phyloP scores from a whole-genome alignment of 2,888 invertebrate species.

The Dromius quadrimaculatus region DNA sequence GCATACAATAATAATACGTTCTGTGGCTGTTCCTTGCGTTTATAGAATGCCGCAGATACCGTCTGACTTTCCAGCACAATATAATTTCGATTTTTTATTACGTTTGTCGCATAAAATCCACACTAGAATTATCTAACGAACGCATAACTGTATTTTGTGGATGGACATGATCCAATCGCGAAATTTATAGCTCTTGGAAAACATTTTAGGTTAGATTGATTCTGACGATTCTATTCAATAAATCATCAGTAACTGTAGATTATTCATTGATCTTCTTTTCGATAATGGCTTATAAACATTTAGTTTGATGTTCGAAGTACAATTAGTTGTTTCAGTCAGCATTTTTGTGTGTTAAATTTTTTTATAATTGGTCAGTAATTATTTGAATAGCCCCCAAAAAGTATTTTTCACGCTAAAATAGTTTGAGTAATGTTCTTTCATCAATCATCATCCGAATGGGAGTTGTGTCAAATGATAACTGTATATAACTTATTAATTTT shows the following conservation, averaged over 20 bases:
- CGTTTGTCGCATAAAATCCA: constrained; percentile 44
- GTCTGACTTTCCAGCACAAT: constrained; percentile 45
- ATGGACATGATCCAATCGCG: constrained; percentile 3
- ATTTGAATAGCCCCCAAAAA: too few relatives aligned
- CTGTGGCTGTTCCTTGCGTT: constrained; percentile 40
- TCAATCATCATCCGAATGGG: constrained; percentile 1
- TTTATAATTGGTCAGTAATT: too few relatives aligned
- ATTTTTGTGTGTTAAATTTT: too few relatives aligned
- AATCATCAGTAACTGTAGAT: too few relatives aligned
- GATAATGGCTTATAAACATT: too few relatives aligned
- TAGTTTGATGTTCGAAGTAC: too few relatives aligned
- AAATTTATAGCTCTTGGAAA: not conserved
- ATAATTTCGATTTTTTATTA: constrained; percentile 40
- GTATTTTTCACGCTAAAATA: too few relatives aligned
- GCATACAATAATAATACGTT: constrained; percentile 53
- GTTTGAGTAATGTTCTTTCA: constrained; percentile 6
- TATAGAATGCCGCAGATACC: constrained; percentile 48
- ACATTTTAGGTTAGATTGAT: not conserved
- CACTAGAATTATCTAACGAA: constrained; percentile 48
- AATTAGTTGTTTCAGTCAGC: too few relatives aligned
- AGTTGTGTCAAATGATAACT: constrained; percentile 9
- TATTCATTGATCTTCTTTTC: too few relatives aligned
- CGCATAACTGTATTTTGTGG: constrained; percentile 30
- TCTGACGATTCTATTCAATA: too few relatives aligned
- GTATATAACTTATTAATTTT: constrained; percentile 30